Evolutionary conservation across 2,888 invertebrate species (phyloP), one percentile per base, ranked within the genome.

Genomic region (Pammene fasciana): DNA sequence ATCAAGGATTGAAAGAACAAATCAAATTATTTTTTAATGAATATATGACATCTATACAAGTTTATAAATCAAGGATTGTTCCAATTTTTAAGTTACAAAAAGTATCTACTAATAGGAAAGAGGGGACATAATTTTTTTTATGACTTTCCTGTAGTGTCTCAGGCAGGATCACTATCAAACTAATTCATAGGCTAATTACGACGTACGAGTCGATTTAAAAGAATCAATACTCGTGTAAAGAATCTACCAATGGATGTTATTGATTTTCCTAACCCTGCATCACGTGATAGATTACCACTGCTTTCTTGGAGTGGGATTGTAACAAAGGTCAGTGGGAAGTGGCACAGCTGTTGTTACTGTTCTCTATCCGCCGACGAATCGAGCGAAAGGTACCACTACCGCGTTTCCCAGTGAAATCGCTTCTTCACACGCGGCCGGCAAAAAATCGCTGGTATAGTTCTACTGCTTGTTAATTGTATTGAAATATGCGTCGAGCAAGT

Each of bases 251-350:
- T 65, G 65, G 26, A 45, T 14, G 16, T 36, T 70, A 66, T 66
- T 50, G 67, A 70, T 66, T 62, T 66, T 62, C 56, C 65, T 66
- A 66, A 60, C 65, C 65, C 60, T 70, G 48, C 60, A 65, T 56
- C 55, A 56, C 61, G 66, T 70, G 68, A 72, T 68, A 72, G 72
- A 70, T 72, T 67, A 72, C 66, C 65, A 61, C 70, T 73, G 70
- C 75, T 79, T 79, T 82, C 84, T 82, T 82, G 79, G 78, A 80
- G 80, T 79, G 73, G 79, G 76, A 78, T 80, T 80, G 80, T 84
- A 87, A 89, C 88, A 88, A 89, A 90, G 89, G 88, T 89, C 88
- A 90, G 86, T 88, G 89, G 84, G 87, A 91, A 90, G 86, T 89
- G 77, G 90, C 82, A 84, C 90, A 86, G 79, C 76, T 77, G 86